A percentile compares a stretch with the other conserved stretches of the same genome.
Conservation (phyloP, 1,140 invertebrate species). For the Triops cancriformis region DNA sequence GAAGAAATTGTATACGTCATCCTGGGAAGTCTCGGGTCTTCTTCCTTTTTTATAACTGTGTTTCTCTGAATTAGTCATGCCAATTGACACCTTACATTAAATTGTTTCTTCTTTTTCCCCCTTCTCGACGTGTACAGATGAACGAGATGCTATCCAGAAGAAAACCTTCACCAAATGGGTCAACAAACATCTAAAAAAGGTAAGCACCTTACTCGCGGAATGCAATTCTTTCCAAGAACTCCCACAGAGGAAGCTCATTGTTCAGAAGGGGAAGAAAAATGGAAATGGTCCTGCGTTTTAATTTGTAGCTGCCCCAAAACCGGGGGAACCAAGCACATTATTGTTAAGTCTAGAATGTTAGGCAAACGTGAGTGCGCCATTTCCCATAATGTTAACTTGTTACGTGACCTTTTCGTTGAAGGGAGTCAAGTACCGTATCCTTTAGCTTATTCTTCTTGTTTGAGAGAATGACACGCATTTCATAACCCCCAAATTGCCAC, state of each 20-base stretch:
- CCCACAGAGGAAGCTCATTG: neutral
- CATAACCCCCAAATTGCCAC: neutral
- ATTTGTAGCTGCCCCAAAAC: neutral
- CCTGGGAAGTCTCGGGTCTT: neutral
- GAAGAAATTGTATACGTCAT: neutral
- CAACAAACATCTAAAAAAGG: constrained; percentile 99
- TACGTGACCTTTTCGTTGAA: neutral
- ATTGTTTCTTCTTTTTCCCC: constrained; percentile 29
- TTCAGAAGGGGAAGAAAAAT: neutral
- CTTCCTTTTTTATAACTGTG: neutral
- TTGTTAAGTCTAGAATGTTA: neutral
- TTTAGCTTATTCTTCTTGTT: neutral
- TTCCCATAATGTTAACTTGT: neutral
- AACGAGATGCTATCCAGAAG: constrained; percentile 98
- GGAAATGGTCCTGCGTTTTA: neutral
- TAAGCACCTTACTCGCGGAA: constrained; percentile 45
- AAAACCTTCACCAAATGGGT: constrained; percentile 99
- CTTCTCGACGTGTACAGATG: constrained; percentile 65
- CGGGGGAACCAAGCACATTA: no score
- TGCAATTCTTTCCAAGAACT: neutral
- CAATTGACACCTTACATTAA: neutral
- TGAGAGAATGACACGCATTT: neutral
- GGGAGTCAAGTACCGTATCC: neutral
- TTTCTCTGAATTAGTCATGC: neutral
- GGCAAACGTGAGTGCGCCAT: neutral